Evolutionary conservation across 2,888 invertebrate species (phyloP), one percentile per base, ranked within the genome.

Genomic region (Arge pagana): DNA sequence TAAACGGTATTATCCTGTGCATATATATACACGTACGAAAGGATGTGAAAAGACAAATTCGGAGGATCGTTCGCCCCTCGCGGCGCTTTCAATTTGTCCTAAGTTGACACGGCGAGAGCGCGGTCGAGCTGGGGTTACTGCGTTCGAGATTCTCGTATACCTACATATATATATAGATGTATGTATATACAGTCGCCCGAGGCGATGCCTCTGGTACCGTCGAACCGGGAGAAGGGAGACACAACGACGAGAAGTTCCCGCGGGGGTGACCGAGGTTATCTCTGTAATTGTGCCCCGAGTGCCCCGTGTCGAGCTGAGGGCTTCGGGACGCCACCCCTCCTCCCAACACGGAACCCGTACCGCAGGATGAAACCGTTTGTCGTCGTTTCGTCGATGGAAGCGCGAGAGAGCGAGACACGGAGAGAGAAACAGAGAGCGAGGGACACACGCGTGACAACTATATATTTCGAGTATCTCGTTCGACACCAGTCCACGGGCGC

Each of bases 41-140:
- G 21, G 31, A 43, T 43, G 31, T 49, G 33, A 30, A 39, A 63
- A 65, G 54, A 59, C 59, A 60, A 64, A 65, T 65, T 60, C 57
- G 54, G 52, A 54, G 50, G 19, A 28, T n/a, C 26, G n/a, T n/a
- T 10, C 7, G 39, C 48, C 42, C 40, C 58, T 56, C 58, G 53
- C 48, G 58, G 58, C 19, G 59, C 60, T 59, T 63, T 60, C 64
- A 65, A 60, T 64, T 64, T 60, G 60, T 65, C 63, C 58, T 57
- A 65, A 64, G 64, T 63, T 64, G 65, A 63, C 64, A 62, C 21
- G 19, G 26, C 15, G 21, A 23, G 19, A 42, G 11, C 24, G 42
- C 53, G 49, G 59, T 53, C 36, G n/a, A 41, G 35, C n/a, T 15
- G 19, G 26, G 21, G 21, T 42, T 42, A 42, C 23, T 42, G 42